Evolutionary conservation across 2,113 vertebrate genomes (phyloP).

Genomic region (Nesospiza acunhae): DNA sequence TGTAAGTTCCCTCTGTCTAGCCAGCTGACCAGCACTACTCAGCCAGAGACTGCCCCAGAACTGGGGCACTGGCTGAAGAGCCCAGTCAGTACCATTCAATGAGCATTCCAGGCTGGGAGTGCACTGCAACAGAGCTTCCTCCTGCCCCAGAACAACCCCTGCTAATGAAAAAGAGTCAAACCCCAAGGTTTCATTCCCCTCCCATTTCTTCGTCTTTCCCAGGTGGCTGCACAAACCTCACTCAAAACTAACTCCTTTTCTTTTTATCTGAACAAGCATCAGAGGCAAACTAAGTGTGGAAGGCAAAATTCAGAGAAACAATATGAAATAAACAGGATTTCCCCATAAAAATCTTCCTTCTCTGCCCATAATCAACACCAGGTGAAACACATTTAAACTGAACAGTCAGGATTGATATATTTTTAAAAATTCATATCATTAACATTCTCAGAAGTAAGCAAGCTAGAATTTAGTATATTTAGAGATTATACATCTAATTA

Average conservation of each 20-base stretch:
- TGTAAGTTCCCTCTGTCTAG: background rate
- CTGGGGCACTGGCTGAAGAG: background rate
- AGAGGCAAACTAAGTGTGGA: background rate
- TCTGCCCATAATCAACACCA: conserved; percentile 31
- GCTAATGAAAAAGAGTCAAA: background rate
- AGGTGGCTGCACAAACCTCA: background rate
- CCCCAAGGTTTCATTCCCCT: background rate
- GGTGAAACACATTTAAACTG: conserved; percentile 61
- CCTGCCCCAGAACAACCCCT: background rate
- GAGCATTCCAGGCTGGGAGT: background rate
- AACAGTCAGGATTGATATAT: conserved; percentile 46
- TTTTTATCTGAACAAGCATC: background rate
- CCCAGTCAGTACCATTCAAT: accelerated
- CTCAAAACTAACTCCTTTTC: background rate
- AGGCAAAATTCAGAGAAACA: background rate
- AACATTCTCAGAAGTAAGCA: conserved; percentile 66
- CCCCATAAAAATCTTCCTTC: background rate
- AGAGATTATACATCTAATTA: conserved; percentile 55
- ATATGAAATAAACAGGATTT: background rate
- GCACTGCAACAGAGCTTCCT: background rate
- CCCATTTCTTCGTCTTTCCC: background rate
- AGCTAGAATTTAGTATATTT: conserved; percentile 56
- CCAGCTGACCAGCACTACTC: background rate
- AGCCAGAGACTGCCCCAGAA: background rate
- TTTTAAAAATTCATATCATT: conserved; percentile 62